Percentiles rank a stretch among this genome's conserved stretches.
Evolutionary conservation across 2,888 invertebrate genomes (phyloP).

Genomic region (Ischnura elegans): DNA sequence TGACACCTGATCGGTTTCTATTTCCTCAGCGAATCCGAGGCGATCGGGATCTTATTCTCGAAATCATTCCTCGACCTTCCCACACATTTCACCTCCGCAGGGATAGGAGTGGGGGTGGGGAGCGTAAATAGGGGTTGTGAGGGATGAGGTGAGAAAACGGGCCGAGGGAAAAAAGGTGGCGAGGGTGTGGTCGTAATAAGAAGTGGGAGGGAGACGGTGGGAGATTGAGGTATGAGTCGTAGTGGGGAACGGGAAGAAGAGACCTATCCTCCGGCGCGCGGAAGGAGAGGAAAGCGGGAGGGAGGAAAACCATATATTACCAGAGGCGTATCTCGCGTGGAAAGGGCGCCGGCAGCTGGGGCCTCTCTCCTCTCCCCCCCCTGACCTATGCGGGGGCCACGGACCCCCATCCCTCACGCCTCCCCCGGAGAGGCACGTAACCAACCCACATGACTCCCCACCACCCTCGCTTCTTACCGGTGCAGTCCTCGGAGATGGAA

Average conservation of each 20-base stretch:
- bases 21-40: conserved; percentile 5
- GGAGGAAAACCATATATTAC: conserved; percentile 55
- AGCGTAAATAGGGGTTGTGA: background rate
- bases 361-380: background rate
- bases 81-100: background rate
- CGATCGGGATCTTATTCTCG: background rate
- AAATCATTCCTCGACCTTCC: background rate
- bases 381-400: background rate
- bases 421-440: background rate
- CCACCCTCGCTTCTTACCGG: background rate
- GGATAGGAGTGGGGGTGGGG: background rate
- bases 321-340: conserved; percentile 42
- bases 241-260: background rate
- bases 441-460: background rate
- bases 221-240: background rate
- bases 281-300: background rate
- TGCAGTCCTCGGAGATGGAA: background rate
- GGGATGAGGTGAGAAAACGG: background rate
- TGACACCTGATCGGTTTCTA: conserved; percentile 6
- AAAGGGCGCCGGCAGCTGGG: conserved; percentile 53
- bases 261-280: too few relatives aligned
- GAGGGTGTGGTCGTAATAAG: background rate
- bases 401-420: background rate
- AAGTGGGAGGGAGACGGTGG: background rate
- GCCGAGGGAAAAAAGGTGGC: background rate